Percentiles rank a stretch among this genome's conserved stretches.
Evolutionary conservation across 1,140 invertebrate genomes (phyloP).

Genomic region (Helicorthomorpha holstii): DNA sequence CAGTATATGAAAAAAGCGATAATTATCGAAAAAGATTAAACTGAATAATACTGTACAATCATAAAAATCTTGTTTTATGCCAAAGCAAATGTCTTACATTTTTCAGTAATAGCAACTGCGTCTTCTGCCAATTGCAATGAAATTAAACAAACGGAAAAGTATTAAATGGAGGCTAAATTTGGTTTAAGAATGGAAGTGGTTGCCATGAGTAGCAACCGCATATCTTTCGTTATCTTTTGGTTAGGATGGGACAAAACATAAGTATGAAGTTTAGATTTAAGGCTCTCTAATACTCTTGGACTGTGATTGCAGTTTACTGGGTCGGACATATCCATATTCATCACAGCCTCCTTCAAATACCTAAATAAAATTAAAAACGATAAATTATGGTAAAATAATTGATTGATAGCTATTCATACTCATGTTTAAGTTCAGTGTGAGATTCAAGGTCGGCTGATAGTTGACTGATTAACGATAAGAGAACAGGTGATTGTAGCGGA

Average conservation of each 20-base stretch:
- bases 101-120: too few relatives aligned
- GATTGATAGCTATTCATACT: conserved; percentile 32
- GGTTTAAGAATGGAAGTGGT: conserved; percentile 28
- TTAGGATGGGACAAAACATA: conserved; percentile 50
- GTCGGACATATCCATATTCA: conserved; percentile 58
- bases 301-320: conserved; percentile 65
- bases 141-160: too few relatives aligned
- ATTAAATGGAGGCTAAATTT: neutral
- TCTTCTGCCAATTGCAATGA: too few relatives aligned
- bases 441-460: conserved; percentile 66
- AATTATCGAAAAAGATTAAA: too few relatives aligned
- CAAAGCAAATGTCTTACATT: too few relatives aligned
- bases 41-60: too few relatives aligned
- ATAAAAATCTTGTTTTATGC: too few relatives aligned
- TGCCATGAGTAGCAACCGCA: conserved; percentile 65
- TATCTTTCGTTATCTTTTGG: conserved; percentile 43
- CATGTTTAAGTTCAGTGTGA: conserved; percentile 73
- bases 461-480: conserved; percentile 82
- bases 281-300: conserved; percentile 50
- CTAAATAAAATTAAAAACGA: conserved; percentile 28
- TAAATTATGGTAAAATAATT: conserved; percentile 3
- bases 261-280: conserved; percentile 50
- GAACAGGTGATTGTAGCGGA: conserved; percentile 59
- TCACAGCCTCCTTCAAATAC: conserved; percentile 70
- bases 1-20: too few relatives aligned